Evolutionary conservation across 2,797 vertebrate species (phyloP), one percentile per base, ranked within the genome.

Genomic region (Argya squamiceps): DNA sequence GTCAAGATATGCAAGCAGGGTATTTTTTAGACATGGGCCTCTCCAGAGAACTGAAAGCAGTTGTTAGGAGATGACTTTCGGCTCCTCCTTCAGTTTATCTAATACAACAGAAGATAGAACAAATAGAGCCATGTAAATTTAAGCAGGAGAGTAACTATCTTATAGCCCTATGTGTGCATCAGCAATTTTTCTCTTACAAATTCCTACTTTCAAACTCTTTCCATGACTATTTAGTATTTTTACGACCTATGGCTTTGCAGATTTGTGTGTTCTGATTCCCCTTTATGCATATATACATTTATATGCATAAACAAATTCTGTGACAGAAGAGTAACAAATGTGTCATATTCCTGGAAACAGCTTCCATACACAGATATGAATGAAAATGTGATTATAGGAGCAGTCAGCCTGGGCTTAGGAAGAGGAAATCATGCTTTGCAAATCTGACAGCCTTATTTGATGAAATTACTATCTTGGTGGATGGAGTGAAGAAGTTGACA

Each of bases 241-340:
- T 62, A 22, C 2, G 7, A 68, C 26, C 30, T 36, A 27, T 29
- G 22, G 24, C 27, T 85, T 75, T 80, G 34, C n/a, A 80, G 34
- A 43, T 70, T 22, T 56, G 32, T 52, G 24, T 79, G 41, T 56
- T 49, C 26, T 63, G 52, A 55, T 67, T 74, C 30, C 32, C 15
- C 12, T 12, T 39, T 55, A 43, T 19, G 4, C 16, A 46, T 29
- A 69, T 10, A 52, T 2, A 1, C 1, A 0, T 12, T 23, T 37
- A 58, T n/a, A 39, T 16, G 14, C 23, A 70, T 29, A n/a, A 41
- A 60, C 15, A 60, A 19, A 6, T 64, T n/a, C 62, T 74, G 23
- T 46, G 29, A 77, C 23, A 56, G 41, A 73, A 84, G 20, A 50
- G 21, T 71, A 89, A 26, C 20, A 36, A 78, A 32, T 34, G 23